These are phyloP conservation scores for Corythornis cristatus DNA, from an alignment of 2,113 vertebrate species.

Conservation along the genomic window DNA sequence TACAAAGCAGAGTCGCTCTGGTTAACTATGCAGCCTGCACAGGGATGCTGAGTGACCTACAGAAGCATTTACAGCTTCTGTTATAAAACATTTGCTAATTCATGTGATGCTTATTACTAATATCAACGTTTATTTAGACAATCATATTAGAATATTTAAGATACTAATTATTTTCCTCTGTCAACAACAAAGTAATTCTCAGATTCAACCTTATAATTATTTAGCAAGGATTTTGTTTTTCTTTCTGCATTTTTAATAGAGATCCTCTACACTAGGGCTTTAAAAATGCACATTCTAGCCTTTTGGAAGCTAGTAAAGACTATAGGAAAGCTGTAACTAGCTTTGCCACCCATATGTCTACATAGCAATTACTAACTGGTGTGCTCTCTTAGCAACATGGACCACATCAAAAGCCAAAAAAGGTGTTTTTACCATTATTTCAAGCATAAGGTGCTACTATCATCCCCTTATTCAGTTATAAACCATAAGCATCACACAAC, in stretches of 20 bases:
- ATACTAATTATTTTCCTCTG: slow-evolving; percentile 7
- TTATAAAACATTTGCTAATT: slow-evolving; percentile 31
- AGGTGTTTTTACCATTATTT: neutral
- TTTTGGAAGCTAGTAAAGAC: neutral
- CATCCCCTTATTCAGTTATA: neutral
- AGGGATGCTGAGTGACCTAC: neutral
- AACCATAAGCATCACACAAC: too few relatives aligned
- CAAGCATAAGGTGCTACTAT: neutral
- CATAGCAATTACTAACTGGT: neutral
- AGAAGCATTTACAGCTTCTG: neutral
- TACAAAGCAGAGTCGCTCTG: neutral
- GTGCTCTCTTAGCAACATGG: fast-evolving
- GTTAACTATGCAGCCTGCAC: neutral
- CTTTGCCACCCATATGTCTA: neutral
- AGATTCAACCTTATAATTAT: neutral
- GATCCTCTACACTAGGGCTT: neutral
- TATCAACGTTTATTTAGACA: slow-evolving; percentile 37
- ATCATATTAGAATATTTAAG: neutral
- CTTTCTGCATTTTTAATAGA: neutral
- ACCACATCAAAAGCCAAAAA: neutral
- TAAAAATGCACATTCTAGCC: neutral
- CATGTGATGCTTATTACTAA: neutral
- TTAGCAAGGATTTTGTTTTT: neutral
- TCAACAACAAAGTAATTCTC: slow-evolving; percentile 9
- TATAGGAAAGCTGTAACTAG: neutral